Percentiles rank a stretch among this genome's conserved stretches.
phyloP scores from a whole-genome alignment of 2,797 vertebrate genomes.

The Hafferia zeledoni region DNA sequence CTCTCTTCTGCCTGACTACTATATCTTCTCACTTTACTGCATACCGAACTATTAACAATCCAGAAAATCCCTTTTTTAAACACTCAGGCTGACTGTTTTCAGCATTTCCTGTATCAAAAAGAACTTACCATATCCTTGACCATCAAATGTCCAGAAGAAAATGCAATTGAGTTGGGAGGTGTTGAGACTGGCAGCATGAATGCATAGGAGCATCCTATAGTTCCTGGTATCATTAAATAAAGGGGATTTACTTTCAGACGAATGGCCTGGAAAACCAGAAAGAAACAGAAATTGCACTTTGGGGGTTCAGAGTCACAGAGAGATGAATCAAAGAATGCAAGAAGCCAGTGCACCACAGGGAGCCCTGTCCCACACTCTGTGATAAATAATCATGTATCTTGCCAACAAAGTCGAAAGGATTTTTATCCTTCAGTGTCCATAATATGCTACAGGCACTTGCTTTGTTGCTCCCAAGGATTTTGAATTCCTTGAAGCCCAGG shows the following conservation, averaged over 20 bases:
- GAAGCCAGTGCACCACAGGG: not conserved
- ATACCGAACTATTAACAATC: not conserved
- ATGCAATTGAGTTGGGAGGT: conserved; percentile 97
- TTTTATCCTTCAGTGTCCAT: not conserved
- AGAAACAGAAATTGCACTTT: not conserved
- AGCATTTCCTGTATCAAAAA: not conserved
- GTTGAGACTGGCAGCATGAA: conserved; percentile 98
- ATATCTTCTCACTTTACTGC: not conserved
- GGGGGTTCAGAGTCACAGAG: not conserved
- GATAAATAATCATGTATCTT: not conserved
- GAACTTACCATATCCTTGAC: conserved; percentile 95
- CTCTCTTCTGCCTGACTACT: not conserved
- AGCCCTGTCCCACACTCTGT: not conserved
- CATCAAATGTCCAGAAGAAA: conserved; percentile 93
- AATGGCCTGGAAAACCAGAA: conserved; percentile 84
- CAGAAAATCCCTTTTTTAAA: not conserved
- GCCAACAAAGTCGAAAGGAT: not conserved
- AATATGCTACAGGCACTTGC: not conserved
- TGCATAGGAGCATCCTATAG: conserved; percentile 90
- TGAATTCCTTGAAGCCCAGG: not conserved
- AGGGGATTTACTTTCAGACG: conserved; percentile 89
- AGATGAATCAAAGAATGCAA: not conserved
- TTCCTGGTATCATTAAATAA: conserved; percentile 96
- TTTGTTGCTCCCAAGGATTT: not conserved
- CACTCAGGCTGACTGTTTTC: not conserved